Base-by-base conservation (phyloP, 2,888 invertebrate genomes). In the Trichogramma dendrolimi region DNA sequence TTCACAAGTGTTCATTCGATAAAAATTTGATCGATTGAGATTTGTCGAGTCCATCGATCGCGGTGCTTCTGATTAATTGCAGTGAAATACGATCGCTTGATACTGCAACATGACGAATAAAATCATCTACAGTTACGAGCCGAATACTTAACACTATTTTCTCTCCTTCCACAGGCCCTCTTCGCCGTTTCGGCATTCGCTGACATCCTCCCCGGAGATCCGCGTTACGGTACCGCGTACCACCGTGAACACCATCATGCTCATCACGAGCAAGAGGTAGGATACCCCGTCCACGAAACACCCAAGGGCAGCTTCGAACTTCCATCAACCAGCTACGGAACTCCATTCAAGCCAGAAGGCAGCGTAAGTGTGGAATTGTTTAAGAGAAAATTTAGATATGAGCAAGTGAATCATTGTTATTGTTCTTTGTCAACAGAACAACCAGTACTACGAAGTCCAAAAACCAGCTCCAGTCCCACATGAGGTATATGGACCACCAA, bases 161-260 rank as follows among this genome's bases (percentile, higher is more conserved):
- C 27, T 27, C 27, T 27, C 27, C 27, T 27, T 27, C 27, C 27
- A 27, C 27, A 27, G 27, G 27, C 27, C 27, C 27, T 27, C 27
- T 27, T 27, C 27, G 27, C 27, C 27, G 27, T 27, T 27, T 27
- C 27, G 27, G 27, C 27, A 27, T 27, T 27, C 27, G 27, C 27
- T 2, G 27, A 71, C 5, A 71, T 76, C 55, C 63, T 78, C n/a
- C 75, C 76, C 0, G 77, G 77, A 4, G 78, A 78, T 58, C 61
- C 75, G 41, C 75, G 78, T 27, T 78, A 74, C 60, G 74, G 73
- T 41, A 81, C 73, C 68, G 76, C 68, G 70, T 76, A 71, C 71
- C 68, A 75, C 75, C 68, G 74, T 63, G 66, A 80, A 67, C 65
- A 77, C 72, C 70, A 79, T 6, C 68, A 69, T 11, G 63, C 59